A percentile compares a stretch with the other conserved stretches of the same genome.
Conservation (phyloP, 1,140 invertebrate species). For the Drosophila azteca region DNA sequence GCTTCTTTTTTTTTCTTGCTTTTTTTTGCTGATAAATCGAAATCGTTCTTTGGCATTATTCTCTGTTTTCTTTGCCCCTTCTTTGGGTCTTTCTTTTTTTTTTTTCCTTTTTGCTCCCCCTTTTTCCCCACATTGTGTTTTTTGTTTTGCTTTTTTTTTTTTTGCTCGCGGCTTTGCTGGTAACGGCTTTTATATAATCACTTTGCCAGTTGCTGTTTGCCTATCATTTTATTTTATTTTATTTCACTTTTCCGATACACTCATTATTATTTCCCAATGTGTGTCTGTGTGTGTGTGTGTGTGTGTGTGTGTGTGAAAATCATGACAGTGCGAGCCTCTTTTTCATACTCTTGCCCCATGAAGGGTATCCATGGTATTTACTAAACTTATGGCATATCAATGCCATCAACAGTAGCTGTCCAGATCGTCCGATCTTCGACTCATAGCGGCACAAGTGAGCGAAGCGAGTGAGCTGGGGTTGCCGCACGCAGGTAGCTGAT, state of each 20-base stretch:
- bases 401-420: too few relatives aligned
- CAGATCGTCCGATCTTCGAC: too few relatives aligned
- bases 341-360: slow-evolving; percentile 29
- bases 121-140: slow-evolving; percentile 5
- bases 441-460: too few relatives aligned
- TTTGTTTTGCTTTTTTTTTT: slow-evolving; percentile 28
- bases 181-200: slow-evolving; percentile 62
- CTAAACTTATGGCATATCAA: too few relatives aligned
- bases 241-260: slow-evolving; percentile 42
- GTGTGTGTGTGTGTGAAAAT: slow-evolving; percentile 37
- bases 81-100: slow-evolving; percentile 5
- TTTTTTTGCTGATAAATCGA: slow-evolving; percentile 72
- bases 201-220: slow-evolving; percentile 48
- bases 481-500: too few relatives aligned
- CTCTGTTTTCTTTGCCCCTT: slow-evolving; percentile 46
- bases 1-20: not conserved
- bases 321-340: slow-evolving; percentile 54
- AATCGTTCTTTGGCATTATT: slow-evolving; percentile 70
- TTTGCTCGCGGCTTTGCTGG: slow-evolving; percentile 44
- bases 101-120: slow-evolving; percentile 23
- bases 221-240: slow-evolving; percentile 54
- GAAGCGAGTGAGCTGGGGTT: too few relatives aligned
- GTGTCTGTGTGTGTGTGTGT: slow-evolving; percentile 9
- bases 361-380: not conserved
- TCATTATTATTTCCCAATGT: slow-evolving; percentile 31